Percentiles rank a stretch among this genome's conserved stretches.
These are phyloP conservation scores for Climacteris rufus DNA, from an alignment of 2,113 vertebrate species.

Conservation along the genomic window DNA sequence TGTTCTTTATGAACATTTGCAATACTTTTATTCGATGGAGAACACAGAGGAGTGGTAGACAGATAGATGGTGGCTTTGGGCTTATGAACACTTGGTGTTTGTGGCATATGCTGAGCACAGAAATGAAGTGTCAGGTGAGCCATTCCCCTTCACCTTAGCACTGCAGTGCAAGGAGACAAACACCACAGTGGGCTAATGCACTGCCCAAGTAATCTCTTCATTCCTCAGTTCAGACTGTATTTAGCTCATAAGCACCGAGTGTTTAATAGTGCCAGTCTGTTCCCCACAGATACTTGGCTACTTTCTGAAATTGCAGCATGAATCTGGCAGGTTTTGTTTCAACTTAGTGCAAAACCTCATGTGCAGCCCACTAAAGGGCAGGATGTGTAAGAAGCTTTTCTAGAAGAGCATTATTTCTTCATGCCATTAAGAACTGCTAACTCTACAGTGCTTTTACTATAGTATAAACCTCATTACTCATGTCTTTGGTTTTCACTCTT, in stretches of 20 bases:
- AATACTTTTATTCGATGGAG: not conserved
- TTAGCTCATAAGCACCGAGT: not conserved
- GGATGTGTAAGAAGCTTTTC: not conserved
- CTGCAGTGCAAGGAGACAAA: not conserved
- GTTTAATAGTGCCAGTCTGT: not conserved
- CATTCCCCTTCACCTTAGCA: not conserved
- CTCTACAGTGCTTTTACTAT: not conserved
- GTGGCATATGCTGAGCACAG: not conserved
- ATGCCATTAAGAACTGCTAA: not conserved
- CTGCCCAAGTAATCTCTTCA: not conserved
- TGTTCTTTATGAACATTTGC: not conserved
- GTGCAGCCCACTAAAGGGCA: not conserved
- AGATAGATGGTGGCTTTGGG: not conserved
- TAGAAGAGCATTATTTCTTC: not conserved
- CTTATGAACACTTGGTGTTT: not conserved
- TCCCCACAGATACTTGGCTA: not conserved
- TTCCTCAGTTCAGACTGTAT: not conserved
- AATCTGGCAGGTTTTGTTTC: conserved; percentile 12
- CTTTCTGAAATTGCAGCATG: not conserved
- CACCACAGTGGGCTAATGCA: not conserved
- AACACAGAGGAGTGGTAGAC: not conserved
- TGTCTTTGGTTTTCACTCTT: not conserved
- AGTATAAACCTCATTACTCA: not conserved
- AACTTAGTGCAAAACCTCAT: not conserved
- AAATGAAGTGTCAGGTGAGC: not conserved